Conservation (phyloP, 1,140 invertebrate species). For the Drosophila yakuba region DNA sequence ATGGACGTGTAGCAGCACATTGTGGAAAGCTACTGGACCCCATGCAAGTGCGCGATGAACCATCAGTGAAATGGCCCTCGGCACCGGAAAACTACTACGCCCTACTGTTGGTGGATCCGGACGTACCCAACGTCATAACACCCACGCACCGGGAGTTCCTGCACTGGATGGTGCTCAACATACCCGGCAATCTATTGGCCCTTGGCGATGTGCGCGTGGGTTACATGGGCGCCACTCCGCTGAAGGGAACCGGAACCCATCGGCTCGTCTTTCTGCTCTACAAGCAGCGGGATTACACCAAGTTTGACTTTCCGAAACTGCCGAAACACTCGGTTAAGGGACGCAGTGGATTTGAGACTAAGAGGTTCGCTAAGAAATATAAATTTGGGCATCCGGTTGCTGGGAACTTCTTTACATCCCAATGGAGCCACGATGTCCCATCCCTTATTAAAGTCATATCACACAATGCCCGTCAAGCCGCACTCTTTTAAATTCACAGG, state of each 20-base stretch:
- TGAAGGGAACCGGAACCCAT: constrained; percentile 92
- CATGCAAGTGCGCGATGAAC: constrained; percentile 89
- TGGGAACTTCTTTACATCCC: constrained; percentile 90
- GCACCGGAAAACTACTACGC: constrained; percentile 88
- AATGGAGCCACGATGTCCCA: constrained; percentile 54
- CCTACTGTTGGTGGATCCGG: constrained; percentile 87
- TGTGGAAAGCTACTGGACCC: constrained; percentile 88
- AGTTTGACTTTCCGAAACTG: constrained; percentile 56
- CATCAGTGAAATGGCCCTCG: constrained; percentile 88
- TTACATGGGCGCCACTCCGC: constrained; percentile 94
- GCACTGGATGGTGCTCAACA: constrained; percentile 97
- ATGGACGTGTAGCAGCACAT: constrained; percentile 86
- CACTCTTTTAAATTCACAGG: background rate
- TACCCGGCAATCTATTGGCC: constrained; percentile 90
- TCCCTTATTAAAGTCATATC: constrained; percentile 34
- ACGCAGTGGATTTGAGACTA: constrained; percentile 91
- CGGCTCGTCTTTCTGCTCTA: constrained; percentile 95
- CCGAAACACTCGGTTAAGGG: constrained; percentile 86
- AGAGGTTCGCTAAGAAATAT: constrained; percentile 92
- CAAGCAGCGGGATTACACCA: constrained; percentile 88
- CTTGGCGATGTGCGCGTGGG: constrained; percentile 92
- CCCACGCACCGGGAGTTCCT: constrained; percentile 93
- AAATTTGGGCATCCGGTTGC: constrained; percentile 92
- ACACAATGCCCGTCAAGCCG: background rate
- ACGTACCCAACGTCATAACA: constrained; percentile 89